Evolutionary conservation across 2,113 vertebrate genomes (phyloP), one percentile per base, ranked within the genome.

Genomic region (Monopterus albus): DNA sequence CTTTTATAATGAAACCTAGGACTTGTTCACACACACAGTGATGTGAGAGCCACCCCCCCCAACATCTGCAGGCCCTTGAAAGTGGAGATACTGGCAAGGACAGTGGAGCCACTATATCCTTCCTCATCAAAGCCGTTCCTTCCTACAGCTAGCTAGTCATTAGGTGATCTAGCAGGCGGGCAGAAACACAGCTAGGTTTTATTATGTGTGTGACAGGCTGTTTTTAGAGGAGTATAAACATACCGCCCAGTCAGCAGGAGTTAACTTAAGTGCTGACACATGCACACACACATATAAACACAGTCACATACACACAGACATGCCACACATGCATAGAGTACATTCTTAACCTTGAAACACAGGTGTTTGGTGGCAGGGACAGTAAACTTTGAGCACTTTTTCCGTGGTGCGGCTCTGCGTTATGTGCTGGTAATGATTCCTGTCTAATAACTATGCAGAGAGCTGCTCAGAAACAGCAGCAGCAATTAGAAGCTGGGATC

Each of bases 371-470:
- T 58, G 72, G 49, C 42, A 60, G 79, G 52, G 68, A 60, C 15
- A 25, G 42, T 68, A 59, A 83, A 58, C 69, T 74, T 73, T 52
- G 73, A 33, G 78, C 50, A n/a, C 75, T 77, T 39, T 21, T 26
- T 43, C 56, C 64, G 14, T 72, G 55, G 60, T 66, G 67, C 55
- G 83, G 63, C 45, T 72, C 13, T 56, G 49, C 71, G 73, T 57
- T 79, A 39, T 75, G 65, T 60, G 23, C 39, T 64, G 45, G 64
- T 74, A 83, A 83, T 72, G 75, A 81, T 88, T 89, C 45, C 71
- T 70, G 75, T 77, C 87, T 91, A 85, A 91, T 92, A 85, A 87
- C 81, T 86, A 91, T 90, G 81, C 87, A 81, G 81, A 88, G 81
- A 68, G 83, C 81, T 75, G 50, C 83, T 83, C 84, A 71, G 85